These are phyloP conservation scores for Pseudorhombus dupliciocellatus DNA, from an alignment of 2,113 vertebrate genomes.

Conservation along the genomic window DNA sequence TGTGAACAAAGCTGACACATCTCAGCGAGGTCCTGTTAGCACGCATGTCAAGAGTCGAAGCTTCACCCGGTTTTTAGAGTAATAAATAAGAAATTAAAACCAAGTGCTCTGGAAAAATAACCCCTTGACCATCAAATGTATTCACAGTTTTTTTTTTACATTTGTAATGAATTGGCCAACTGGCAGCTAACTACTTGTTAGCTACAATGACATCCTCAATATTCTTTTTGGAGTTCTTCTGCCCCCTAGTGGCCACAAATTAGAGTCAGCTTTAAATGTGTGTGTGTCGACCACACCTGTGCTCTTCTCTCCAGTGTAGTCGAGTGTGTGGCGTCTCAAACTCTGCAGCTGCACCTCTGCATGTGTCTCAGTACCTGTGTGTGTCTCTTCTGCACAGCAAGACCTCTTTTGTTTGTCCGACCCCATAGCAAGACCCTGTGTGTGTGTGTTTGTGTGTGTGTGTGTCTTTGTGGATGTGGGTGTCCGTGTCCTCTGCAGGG, in stretches of 20 bases:
- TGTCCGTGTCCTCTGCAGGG: slow-evolving; percentile 79
- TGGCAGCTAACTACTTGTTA: too few species aligned
- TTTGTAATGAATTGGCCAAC: too few species aligned
- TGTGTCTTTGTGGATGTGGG: slow-evolving; percentile 57
- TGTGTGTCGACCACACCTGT: neutral
- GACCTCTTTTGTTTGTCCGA: slow-evolving; percentile 50
- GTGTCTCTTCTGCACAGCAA: slow-evolving; percentile 37
- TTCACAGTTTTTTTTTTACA: too few species aligned
- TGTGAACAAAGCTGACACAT: too few species aligned
- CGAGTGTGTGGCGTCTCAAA: slow-evolving; percentile 15
- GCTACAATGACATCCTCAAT: too few species aligned
- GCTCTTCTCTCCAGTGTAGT: slow-evolving; percentile 2
- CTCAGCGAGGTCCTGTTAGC: too few species aligned
- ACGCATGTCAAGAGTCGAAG: too few species aligned
- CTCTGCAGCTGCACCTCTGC: slow-evolving; percentile 23
- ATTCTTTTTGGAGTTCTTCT: neutral
- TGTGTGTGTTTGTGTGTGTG: slow-evolving; percentile 52
- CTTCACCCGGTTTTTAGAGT: too few species aligned
- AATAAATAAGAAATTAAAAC: too few species aligned
- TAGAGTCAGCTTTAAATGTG: neutral
- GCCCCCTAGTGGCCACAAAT: neutral
- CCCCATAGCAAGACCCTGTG: slow-evolving; percentile 67
- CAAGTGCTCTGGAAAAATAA: too few species aligned
- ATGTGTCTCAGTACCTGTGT: slow-evolving; percentile 39
- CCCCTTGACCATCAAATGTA: too few species aligned